Evolutionary conservation across 2,113 vertebrate genomes (phyloP), one percentile per base, ranked within the genome.

Genomic region (Mastomys coucha): DNA sequence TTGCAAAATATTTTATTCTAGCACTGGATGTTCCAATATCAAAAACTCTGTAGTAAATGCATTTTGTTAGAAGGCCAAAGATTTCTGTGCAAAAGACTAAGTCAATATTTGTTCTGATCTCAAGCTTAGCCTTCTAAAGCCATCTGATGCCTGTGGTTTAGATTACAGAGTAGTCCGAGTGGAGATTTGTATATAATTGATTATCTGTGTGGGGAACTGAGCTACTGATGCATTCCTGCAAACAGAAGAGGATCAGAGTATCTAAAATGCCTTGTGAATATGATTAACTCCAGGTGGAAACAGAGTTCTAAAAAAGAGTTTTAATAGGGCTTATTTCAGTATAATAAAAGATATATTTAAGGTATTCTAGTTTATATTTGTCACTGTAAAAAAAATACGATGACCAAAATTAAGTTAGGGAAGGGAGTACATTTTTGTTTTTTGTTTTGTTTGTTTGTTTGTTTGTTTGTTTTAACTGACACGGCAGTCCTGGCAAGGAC

Each of bases 91-190:
- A 88, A 95, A 93, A 70, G 24, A 31, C 24, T 65, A 81, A 90
- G 75, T 91, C 42, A 91, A 69, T 93, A 85, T n/a, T 97, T 95
- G 88, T 91, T 95, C 88, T 89, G 70, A 84, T 85, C 72, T 93
- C 24, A 65, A 73, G 84, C 70, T 91, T 42, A 88, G 36, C 24
- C 60, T 91, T 88, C 81, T 88, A 82, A 93, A 88, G 70, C 36
- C 45, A 31, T 89, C 49, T 51, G 87, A 75, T 81, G 73, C 36
- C 56, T 91, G 33, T 53, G 16, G 60, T 81, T 93, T 60, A 93
- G 51, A 93, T 70, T 88, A 31, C 1, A 70, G 31, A n/a, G 88
- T 9, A 33, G 45, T 82, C 80, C 11, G 60, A 82, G 67, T 88
- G 69, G n/a, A 58, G 39, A 72, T 39, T 45, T 91, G 42, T 51